These are phyloP conservation scores for Holacanthella duospinosa DNA, from an alignment of 2,888 invertebrate species.

Conservation along the genomic window DNA sequence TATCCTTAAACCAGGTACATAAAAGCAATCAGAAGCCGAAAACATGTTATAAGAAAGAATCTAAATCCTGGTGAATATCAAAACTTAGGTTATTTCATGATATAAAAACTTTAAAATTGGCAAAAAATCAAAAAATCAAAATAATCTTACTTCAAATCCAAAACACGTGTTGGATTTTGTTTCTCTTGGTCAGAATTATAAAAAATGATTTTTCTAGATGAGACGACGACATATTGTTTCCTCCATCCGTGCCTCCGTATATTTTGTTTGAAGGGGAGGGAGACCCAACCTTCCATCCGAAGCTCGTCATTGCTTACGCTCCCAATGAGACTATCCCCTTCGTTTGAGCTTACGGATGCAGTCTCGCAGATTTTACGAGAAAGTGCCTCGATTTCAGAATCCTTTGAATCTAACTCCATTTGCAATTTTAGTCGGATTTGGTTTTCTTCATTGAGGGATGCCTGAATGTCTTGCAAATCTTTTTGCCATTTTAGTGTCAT, in stretches of 20 bases:
- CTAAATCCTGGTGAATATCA: too few species aligned
- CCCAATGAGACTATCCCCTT: slow-evolving; percentile 43
- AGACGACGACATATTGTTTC: slow-evolving; percentile 92
- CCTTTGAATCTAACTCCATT: slow-evolving; percentile 95
- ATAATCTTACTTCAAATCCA: slow-evolving; percentile 84
- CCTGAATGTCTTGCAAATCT: slow-evolving; percentile 74
- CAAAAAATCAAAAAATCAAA: too few species aligned
- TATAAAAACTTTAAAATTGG: too few species aligned
- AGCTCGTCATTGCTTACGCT: slow-evolving; percentile 44
- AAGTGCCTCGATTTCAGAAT: slow-evolving; percentile 87
- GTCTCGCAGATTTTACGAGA: slow-evolving; percentile 32
- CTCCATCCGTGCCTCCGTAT: slow-evolving; percentile 93
- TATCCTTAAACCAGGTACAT: too few species aligned
- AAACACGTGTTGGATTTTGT: slow-evolving; percentile 83
- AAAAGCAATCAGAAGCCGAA: too few species aligned
- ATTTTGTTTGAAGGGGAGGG: slow-evolving; percentile 89
- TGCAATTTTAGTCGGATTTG: slow-evolving; percentile 65
- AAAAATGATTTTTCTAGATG: slow-evolving; percentile 92
- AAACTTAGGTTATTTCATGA: too few species aligned
- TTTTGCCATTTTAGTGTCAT: slow-evolving; percentile 71
- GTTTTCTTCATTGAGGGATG: slow-evolving; percentile 70
- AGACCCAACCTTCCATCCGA: slow-evolving; percentile 92
- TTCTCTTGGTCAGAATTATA: slow-evolving; percentile 91
- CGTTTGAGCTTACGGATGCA: slow-evolving; percentile 35
- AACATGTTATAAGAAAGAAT: too few species aligned